Conservation (phyloP, 37 sponge, comb jelly and placozoan genomes). For the Spongilla lacustris region DNA sequence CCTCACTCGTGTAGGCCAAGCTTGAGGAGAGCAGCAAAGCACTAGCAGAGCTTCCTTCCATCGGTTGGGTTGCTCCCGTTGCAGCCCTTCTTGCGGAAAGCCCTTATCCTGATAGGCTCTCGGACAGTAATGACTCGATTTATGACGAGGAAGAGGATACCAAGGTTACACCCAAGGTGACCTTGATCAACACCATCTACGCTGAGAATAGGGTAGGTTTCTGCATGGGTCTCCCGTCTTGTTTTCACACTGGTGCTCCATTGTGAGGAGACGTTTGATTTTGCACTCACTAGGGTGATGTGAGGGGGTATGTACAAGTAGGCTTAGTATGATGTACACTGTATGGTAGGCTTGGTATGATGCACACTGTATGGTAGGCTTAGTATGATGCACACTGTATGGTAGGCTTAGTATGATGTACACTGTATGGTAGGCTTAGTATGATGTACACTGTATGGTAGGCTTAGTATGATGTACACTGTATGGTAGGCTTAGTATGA, state of each 20-base stretch:
- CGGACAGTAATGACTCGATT: not conserved
- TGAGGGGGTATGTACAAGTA: no score
- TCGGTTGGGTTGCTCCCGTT: not conserved
- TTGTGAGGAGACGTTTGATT: not conserved
- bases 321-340: no score
- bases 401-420: no score
- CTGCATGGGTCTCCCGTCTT: no score
- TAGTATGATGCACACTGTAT: no score
- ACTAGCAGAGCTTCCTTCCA: slow-evolving; percentile 12
- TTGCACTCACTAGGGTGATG: no score
- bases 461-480: no score
- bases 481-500: no score
- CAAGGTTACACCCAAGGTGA: slow-evolving; percentile 4
- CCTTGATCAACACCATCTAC: slow-evolving; percentile 54
- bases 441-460: no score
- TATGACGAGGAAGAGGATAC: not conserved
- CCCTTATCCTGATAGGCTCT: not conserved
- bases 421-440: no score
- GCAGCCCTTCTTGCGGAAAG: not conserved
- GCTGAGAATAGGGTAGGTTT: slow-evolving; percentile 55
- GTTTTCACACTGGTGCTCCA: not conserved
- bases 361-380: no score
- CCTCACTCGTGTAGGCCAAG: slow-evolving; percentile 9
- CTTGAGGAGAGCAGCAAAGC: slow-evolving; percentile 33
- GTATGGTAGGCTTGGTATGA: no score